phyloP scores from a whole-genome alignment of 2,113 vertebrate genomes.

The Microcebus jonahi region DNA sequence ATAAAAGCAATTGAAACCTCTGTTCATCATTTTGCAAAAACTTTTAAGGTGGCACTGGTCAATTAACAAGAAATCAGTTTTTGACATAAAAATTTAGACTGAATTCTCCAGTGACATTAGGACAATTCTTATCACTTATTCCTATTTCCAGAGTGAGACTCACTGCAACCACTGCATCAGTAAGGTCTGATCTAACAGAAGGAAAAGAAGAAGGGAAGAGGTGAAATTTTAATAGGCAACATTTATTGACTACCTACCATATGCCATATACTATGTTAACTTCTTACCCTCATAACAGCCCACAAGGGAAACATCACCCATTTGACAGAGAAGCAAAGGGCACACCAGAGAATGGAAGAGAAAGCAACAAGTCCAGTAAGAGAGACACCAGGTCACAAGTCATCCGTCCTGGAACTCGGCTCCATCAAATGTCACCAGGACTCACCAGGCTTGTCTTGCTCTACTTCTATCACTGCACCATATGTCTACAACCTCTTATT shows the following conservation, averaged over 20 bases:
- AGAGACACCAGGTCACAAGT: neutral
- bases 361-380: neutral
- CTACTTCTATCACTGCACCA: neutral
- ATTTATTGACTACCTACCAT: neutral
- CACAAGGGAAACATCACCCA: neutral
- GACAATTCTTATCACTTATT: neutral
- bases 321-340: neutral
- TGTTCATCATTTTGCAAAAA: neutral
- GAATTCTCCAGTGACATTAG: neutral
- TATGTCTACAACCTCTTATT: neutral
- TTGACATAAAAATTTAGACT: neutral
- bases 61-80: conserved; percentile 25
- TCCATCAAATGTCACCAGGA: neutral
- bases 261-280: neutral
- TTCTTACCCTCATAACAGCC: neutral
- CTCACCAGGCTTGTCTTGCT: neutral
- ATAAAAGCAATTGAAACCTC: neutral
- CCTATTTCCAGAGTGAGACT: neutral
- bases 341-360: neutral
- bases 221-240: neutral
- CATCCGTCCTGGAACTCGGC: neutral
- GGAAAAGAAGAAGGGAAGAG: neutral
- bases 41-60: neutral
- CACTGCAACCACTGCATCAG: accelerated
- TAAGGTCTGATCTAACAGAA: neutral